Evolutionary conservation across 2,888 invertebrate genomes (phyloP).

Genomic region (Odontothrips loti): DNA sequence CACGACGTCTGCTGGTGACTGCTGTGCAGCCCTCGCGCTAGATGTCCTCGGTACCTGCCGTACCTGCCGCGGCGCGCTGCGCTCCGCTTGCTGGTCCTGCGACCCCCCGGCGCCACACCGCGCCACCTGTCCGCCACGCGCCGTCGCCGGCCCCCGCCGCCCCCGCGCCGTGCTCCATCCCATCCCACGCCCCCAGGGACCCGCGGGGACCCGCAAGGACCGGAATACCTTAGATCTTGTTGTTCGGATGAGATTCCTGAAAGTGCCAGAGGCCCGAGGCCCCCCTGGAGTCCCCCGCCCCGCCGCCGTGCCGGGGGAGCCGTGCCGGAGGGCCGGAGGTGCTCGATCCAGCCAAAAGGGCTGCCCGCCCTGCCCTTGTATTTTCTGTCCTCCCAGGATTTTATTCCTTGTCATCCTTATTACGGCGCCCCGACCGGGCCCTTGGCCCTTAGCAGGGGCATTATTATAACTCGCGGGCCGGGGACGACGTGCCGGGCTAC

Average conservation of each 20-base stretch:
- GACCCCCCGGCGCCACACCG: too few relatives aligned
- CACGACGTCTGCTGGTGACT: too few relatives aligned
- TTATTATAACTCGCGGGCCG: not conserved
- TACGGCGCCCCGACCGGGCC: not conserved
- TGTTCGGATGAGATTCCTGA: slow-evolving; percentile 5
- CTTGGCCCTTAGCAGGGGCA: not conserved
- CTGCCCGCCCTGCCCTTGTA: too few relatives aligned
- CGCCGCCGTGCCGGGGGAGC: not conserved
- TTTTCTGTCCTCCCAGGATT: not conserved
- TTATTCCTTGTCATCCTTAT: not conserved
- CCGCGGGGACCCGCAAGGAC: not conserved
- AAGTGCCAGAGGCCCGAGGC: not conserved
- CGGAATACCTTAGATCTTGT: slow-evolving; percentile 18
- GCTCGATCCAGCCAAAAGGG: not conserved
- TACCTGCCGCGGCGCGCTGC: too few relatives aligned
- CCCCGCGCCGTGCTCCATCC: not conserved
- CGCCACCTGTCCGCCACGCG: too few relatives aligned
- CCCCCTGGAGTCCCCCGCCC: not conserved
- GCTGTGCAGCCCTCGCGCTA: too few relatives aligned
- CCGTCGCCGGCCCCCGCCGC: not conserved
- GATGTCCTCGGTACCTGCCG: too few relatives aligned
- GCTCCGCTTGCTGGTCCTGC: too few relatives aligned
- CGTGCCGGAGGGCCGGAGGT: not conserved
- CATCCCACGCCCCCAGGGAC: not conserved
- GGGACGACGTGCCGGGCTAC: not conserved